Conservation (phyloP, 1,140 invertebrate species). For the Zaprionus taronus region DNA sequence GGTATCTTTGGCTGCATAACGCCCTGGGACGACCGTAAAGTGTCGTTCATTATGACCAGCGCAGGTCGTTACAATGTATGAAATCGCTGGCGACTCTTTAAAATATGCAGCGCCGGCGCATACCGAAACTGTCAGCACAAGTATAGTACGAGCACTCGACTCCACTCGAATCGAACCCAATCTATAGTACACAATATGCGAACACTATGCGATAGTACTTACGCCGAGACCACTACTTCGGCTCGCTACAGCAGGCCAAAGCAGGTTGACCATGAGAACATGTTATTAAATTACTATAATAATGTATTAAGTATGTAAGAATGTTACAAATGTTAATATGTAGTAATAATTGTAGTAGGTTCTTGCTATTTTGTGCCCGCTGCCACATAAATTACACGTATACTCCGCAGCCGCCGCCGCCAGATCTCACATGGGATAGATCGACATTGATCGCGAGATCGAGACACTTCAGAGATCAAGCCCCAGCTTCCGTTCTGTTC, state of each 20-base stretch:
- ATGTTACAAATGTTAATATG: constrained; percentile 83
- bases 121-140: constrained; percentile 33
- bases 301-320: constrained; percentile 84
- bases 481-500: constrained; percentile 40
- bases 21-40: constrained; percentile 63
- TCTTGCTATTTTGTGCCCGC: constrained; percentile 45
- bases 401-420: constrained; percentile 28
- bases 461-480: neutral
- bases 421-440: constrained; percentile 36
- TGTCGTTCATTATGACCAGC: constrained; percentile 72
- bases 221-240: constrained; percentile 16
- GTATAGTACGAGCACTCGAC: constrained; percentile 26
- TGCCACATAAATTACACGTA: constrained; percentile 50
- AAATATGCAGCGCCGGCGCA: constrained; percentile 70
- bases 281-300: constrained; percentile 84
- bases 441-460: constrained; percentile 57
- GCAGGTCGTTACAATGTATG: constrained; percentile 60
- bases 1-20: constrained; percentile 21
- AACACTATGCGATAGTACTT: neutral
- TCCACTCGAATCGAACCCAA: constrained; percentile 38
- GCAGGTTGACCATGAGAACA: constrained; percentile 84
- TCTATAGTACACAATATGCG: constrained; percentile 20
- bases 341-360: constrained; percentile 80
- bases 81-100: constrained; percentile 73
- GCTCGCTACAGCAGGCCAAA: constrained; percentile 26